Conservation (phyloP, 2,888 invertebrate genomes). For the Diabrotica balteata region DNA sequence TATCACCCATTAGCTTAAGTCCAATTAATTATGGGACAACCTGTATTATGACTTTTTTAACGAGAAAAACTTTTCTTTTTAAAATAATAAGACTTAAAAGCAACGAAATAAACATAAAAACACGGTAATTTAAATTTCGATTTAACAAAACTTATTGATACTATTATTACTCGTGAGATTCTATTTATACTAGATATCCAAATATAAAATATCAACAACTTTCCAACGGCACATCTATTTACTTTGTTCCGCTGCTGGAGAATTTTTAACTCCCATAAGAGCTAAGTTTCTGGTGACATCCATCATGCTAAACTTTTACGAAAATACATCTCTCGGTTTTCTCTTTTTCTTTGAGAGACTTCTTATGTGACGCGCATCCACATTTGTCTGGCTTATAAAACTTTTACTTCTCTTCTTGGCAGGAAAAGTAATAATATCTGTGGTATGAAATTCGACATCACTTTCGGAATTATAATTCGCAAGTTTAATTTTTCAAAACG, state of each 20-base stretch:
- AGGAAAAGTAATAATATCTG: conserved; percentile 7
- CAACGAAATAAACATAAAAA: no score
- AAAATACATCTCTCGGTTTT: conserved; percentile 18
- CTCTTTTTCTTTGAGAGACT: conserved; percentile 16
- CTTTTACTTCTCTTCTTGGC: conserved; percentile 3
- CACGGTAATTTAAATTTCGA: no score
- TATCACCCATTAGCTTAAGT: no score
- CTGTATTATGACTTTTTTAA: no score
- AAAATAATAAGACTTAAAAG: no score
- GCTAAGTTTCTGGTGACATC: conserved; percentile 20
- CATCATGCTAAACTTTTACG: conserved; percentile 20
- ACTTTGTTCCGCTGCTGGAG: conserved; percentile 18
- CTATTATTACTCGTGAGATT: no score
- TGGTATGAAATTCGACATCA: conserved; percentile 5
- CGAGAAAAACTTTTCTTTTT: no score
- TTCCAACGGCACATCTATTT: not conserved
- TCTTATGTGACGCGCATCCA: conserved; percentile 22
- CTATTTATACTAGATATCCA: no score
- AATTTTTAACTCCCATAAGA: conserved; percentile 18
- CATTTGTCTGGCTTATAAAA: conserved; percentile 26
- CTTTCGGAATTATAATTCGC: conserved; percentile 6
- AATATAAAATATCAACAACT: not conserved
- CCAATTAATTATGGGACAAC: no score
- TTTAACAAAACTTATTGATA: no score
- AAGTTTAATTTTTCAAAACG: not conserved